Base-by-base conservation (phyloP, 1,140 invertebrate species). In the Hyles vespertilio region DNA sequence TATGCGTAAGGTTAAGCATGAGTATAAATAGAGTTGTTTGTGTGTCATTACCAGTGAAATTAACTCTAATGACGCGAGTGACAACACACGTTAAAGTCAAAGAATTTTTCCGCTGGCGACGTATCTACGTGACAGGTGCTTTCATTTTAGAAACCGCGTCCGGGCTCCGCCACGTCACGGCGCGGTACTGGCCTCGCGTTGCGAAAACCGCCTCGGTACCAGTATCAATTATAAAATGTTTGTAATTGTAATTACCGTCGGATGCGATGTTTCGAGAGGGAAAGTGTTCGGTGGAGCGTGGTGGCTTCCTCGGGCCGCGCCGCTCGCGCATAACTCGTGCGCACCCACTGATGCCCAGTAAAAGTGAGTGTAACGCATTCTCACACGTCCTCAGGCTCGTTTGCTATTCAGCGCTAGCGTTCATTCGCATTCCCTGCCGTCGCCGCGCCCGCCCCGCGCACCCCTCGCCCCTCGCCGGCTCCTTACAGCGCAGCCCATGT, bases 261-360 rank as follows among this genome's bases (percentile, higher is more conserved):
- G 73, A 71, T 75, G 69, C 74, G 69, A 70, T 65, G 69, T 74
- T 32, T 45, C 46, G 64, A 77, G 72, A 84, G 80, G 74, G 84
- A 87, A 87, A 87, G 81, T 78, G 72, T 72, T 68, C 75, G 62
- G 61, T 73, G 63, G 72, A 81, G 52, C 77, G 77, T 71, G 62
- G 56, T 65, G 59, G 64, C 67, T 84, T 82, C 79, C 77, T 74
- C 64, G 51, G 51, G 61, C 48, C 57, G 40, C 36, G 36, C 36
- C 36, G 36, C 36, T 22, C 22, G 61, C 61, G 51, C 56, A 58
- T 61, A 55, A 54, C 54, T 62, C 64, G 58, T 52, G 63, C 52
- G 54, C 49, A 59, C 43, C 56, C 52, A 55, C 54, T 36, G 59
- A 48, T 56, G 51, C 49, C 47, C 61, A 69, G 75, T 78, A 79